phyloP scores from a whole-genome alignment of 2,113 vertebrate genomes.

The Colossoma macropomum region DNA sequence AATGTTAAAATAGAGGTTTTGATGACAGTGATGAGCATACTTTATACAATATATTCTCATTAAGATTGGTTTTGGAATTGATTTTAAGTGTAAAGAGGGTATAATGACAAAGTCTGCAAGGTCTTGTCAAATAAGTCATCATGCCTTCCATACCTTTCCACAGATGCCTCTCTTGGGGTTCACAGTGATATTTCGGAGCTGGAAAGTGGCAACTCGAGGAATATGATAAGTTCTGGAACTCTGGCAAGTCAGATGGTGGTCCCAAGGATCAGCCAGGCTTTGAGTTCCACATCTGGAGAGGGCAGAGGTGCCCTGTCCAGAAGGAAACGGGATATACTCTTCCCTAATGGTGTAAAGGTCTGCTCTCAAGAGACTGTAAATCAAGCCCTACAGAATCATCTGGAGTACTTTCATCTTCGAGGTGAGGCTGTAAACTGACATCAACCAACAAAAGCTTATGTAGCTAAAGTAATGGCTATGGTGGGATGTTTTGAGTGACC shows the following conservation, averaged over 20 bases:
- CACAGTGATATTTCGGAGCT: constrained; percentile 14
- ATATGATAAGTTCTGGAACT: not conserved
- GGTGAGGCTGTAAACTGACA: constrained; percentile 72
- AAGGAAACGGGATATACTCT: constrained; percentile 80
- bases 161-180: constrained; percentile 30
- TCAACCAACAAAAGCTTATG: not conserved
- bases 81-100: no score
- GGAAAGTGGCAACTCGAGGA: not conserved
- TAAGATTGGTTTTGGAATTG: no score
- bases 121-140: not conserved
- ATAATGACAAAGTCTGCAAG: no score
- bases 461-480: no score
- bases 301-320: constrained; percentile 66
- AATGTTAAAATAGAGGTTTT: no score
- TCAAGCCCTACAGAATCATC: constrained; percentile 84
- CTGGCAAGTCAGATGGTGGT: not conserved
- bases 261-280: not conserved
- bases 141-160: not conserved
- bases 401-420: constrained; percentile 89
- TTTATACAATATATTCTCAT: no score
- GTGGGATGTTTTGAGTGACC: no score
- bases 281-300: constrained; percentile 29
- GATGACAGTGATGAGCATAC: no score
- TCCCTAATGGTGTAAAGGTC: constrained; percentile 88
- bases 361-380: constrained; percentile 87